Conservation (phyloP, 2,888 invertebrate genomes). For the Drosophila neotestacea region DNA sequence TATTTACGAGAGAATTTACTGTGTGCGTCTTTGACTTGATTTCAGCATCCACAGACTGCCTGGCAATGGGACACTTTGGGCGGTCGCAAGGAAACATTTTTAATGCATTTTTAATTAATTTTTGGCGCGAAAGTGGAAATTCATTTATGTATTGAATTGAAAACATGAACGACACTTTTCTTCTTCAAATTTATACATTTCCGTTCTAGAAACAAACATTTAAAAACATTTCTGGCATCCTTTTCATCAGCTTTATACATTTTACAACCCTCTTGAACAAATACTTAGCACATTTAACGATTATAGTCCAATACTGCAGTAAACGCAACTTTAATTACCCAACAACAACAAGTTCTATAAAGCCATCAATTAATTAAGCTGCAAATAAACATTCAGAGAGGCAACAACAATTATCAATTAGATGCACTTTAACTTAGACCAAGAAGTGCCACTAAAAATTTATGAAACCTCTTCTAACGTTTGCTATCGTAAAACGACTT, state of each 20-base stretch:
- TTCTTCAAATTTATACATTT: not conserved
- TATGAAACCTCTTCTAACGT: slow-evolving; percentile 40
- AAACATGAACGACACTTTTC: not conserved
- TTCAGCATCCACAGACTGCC: slow-evolving; percentile 12
- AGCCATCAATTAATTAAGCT: slow-evolving; percentile 66
- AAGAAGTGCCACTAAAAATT: slow-evolving; percentile 53
- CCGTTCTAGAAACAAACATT: not conserved
- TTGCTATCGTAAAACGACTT: slow-evolving; percentile 53
- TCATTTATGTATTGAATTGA: not conserved
- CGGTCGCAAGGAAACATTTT: slow-evolving; percentile 47
- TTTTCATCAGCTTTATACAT: not conserved
- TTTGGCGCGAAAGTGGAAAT: slow-evolving; percentile 28
- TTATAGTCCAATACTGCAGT: slow-evolving; percentile 6
- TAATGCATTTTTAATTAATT: slow-evolving; percentile 77
- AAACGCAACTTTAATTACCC: slow-evolving; percentile 10
- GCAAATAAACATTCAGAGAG: slow-evolving; percentile 35
- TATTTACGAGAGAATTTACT: slow-evolving; percentile 56
- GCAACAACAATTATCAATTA: slow-evolving; percentile 59
- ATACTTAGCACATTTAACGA: slow-evolving; percentile 5
- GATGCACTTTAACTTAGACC: slow-evolving; percentile 22
- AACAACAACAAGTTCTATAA: slow-evolving; percentile 20
- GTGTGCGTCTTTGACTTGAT: slow-evolving; percentile 36
- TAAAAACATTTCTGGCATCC: not conserved
- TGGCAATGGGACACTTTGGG: slow-evolving; percentile 27
- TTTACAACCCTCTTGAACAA: not conserved